phyloP scores from a whole-genome alignment of 2,797 vertebrate genomes.

The Mormyrops attenuatus region DNA sequence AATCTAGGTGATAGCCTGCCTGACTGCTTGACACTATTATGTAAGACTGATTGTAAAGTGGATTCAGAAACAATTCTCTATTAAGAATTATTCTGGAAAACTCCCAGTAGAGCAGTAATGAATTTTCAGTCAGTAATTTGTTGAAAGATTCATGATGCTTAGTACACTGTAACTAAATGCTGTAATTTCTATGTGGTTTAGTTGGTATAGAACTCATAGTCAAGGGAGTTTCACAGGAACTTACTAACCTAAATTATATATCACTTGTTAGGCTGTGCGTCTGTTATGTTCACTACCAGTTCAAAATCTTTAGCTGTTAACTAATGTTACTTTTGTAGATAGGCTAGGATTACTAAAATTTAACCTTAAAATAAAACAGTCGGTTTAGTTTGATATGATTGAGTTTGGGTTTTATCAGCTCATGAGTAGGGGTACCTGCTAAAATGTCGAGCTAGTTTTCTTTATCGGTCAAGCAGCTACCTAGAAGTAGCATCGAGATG shows the following conservation, averaged over 20 bases:
- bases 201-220: not conserved
- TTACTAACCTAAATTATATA: not conserved
- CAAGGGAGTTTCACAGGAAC: not conserved
- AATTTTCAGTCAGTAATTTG: not conserved
- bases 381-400: not conserved
- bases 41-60: not conserved
- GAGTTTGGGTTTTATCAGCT: not conserved
- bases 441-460: not conserved
- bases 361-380: not conserved
- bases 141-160: not conserved
- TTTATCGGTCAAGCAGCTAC: not conserved
- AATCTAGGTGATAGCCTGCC: not conserved
- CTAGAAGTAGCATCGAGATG: not conserved
- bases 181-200: not conserved
- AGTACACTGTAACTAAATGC: not conserved
- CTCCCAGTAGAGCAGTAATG: not conserved
- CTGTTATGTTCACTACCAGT: not conserved
- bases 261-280: not conserved
- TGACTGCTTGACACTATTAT: not conserved
- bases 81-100: not conserved
- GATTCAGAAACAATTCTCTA: not conserved
- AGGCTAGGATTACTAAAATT: not conserved
- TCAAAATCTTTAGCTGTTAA: not conserved
- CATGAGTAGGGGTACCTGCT: not conserved
- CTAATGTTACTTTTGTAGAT: not conserved